phyloP scores from a whole-genome alignment of 2,797 vertebrate species.

The Threskiornis aethiopicus region DNA sequence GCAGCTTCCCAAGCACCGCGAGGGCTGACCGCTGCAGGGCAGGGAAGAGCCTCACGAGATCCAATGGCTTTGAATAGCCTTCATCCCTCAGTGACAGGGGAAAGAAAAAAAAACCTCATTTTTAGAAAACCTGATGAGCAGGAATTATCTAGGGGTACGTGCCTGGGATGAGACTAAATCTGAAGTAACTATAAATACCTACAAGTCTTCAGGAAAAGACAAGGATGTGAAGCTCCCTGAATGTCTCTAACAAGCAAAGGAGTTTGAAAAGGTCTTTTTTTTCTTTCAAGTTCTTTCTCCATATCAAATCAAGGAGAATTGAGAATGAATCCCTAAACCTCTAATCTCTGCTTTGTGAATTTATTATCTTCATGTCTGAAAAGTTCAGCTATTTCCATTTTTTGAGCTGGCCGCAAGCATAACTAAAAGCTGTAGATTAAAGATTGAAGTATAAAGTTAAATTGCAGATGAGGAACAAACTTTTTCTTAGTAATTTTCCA shows the following conservation, averaged over 20 bases:
- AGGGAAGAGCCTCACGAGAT: background rate
- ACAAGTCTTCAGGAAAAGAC: background rate
- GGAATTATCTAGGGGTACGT: background rate
- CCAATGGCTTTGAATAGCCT: background rate
- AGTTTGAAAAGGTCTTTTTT: background rate
- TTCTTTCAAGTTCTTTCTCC: background rate
- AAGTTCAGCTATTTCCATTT: background rate
- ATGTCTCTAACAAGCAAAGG: background rate
- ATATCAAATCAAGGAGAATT: background rate
- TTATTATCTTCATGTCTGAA: background rate
- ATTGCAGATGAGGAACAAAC: background rate
- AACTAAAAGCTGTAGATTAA: background rate
- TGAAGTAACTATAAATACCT: background rate
- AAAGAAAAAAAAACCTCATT: background rate
- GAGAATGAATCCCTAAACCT: background rate
- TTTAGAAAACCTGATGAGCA: background rate
- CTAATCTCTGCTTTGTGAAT: background rate
- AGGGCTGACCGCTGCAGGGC: background rate
- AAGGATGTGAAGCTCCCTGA: background rate
- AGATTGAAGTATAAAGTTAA: background rate
- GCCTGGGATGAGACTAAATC: background rate
- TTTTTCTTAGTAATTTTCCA: background rate
- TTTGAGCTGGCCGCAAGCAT: background rate
- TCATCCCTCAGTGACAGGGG: background rate
- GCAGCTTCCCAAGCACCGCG: background rate